A percentile compares a stretch with the other conserved stretches of the same genome.
These are phyloP conservation scores for Omphaloscelis lunosa DNA, from an alignment of 2,888 invertebrate genomes.

Conservation along the genomic window DNA sequence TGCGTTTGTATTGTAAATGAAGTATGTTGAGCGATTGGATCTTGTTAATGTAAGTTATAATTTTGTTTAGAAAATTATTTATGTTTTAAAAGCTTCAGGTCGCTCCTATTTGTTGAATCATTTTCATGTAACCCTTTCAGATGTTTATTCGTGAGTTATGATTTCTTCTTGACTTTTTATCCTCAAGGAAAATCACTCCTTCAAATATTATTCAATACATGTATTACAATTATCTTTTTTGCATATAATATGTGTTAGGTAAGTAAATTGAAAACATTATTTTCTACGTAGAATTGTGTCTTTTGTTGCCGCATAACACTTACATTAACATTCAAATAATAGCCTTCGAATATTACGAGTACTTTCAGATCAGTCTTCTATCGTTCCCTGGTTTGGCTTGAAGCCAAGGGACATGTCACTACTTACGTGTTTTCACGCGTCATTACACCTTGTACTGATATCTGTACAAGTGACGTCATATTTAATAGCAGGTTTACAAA, in stretches of 20 bases:
- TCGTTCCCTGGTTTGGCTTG: slow-evolving; percentile 33
- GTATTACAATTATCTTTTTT: neutral
- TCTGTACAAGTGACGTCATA: neutral
- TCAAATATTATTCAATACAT: neutral
- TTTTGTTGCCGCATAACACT: neutral
- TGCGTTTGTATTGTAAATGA: slow-evolving; percentile 31
- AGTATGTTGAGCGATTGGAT: slow-evolving; percentile 10
- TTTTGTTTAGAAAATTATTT: neutral
- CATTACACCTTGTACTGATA: slow-evolving; percentile 42
- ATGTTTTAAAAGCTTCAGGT: neutral
- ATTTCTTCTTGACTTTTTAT: neutral
- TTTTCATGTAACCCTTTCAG: neutral
- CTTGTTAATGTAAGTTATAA: neutral
- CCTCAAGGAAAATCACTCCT: neutral
- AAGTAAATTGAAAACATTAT: neutral
- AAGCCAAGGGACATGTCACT: slow-evolving; percentile 39
- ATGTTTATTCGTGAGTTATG: neutral
- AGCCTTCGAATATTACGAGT: neutral
- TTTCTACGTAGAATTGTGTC: neutral
- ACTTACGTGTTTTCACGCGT: slow-evolving; percentile 48
- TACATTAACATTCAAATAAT: neutral
- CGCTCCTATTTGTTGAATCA: neutral
- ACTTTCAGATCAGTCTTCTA: slow-evolving; percentile 15
- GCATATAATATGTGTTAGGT: neutral
- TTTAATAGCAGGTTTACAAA: neutral